Percentiles rank a stretch among this genome's conserved stretches.
Conservation (phyloP, 2,797 vertebrate genomes). For the Choloepus didactylus region DNA sequence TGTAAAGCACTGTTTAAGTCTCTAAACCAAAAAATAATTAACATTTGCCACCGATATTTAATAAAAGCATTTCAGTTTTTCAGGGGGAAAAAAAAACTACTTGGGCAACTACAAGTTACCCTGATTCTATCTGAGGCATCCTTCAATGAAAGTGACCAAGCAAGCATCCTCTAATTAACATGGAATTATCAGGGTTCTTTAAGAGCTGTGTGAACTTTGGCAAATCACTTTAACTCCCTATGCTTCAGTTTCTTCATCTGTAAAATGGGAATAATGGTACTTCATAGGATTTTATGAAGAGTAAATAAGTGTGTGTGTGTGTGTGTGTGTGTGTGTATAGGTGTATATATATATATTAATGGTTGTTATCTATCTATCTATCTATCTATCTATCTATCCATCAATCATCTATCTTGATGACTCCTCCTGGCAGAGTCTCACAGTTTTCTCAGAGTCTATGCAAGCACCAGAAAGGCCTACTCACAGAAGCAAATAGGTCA, state of each 20-base stretch:
- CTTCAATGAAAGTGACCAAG: slow-evolving; percentile 54
- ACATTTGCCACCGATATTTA: too few relatives aligned
- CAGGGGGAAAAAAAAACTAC: too few relatives aligned
- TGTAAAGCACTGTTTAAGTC: too few relatives aligned
- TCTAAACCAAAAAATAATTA: too few relatives aligned
- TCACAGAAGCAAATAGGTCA: neutral
- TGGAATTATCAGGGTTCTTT: neutral
- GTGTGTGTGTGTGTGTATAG: too few relatives aligned
- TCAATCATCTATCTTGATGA: neutral
- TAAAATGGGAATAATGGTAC: neutral
- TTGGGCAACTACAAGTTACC: neutral
- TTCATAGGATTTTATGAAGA: slow-evolving; percentile 53
- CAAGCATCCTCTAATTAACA: slow-evolving; percentile 9
- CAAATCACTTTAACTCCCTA: slow-evolving; percentile 27
- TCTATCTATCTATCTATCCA: neutral
- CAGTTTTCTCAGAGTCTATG: slow-evolving; percentile 5
- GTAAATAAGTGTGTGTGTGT: neutral
- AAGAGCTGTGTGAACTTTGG: slow-evolving; percentile 8
- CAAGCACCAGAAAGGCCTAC: slow-evolving; percentile 23
- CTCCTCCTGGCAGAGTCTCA: neutral
- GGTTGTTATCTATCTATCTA: neutral
- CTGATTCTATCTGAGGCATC: slow-evolving; percentile 1
- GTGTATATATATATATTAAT: slow-evolving; percentile 8
- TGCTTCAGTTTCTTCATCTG: slow-evolving; percentile 34
- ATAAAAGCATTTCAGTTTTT: too few relatives aligned